phyloP scores from a whole-genome alignment of 64 coral and sea anemone genomes.

The Cladopsammia gracilis region DNA sequence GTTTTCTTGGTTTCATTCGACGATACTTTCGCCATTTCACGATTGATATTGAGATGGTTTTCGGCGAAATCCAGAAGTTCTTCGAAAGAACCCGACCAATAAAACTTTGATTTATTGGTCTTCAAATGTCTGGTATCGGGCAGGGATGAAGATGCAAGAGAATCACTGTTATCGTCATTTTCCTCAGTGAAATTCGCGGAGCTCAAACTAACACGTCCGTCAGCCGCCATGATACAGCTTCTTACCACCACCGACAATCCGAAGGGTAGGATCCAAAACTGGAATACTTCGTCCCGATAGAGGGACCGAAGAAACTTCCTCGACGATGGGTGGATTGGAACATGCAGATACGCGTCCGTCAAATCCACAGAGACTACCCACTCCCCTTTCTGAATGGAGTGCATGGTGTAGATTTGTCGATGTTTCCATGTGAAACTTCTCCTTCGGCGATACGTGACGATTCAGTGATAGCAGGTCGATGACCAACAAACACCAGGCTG shows the following conservation, averaged over 20 bases:
- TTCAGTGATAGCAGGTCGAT: slow-evolving; percentile 8
- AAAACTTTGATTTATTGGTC: too few species aligned
- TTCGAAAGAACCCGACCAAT: too few species aligned
- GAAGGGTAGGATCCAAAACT: neutral
- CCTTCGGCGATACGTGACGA: neutral
- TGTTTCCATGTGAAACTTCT: slow-evolving; percentile 19
- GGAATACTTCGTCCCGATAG: neutral
- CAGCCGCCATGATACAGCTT: too few species aligned
- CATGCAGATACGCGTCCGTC: neutral
- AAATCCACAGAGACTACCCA: neutral
- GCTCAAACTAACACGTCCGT: too few species aligned
- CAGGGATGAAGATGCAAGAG: too few species aligned
- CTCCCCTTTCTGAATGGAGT: slow-evolving; percentile 2
- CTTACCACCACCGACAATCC: neutral
- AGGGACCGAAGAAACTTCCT: slow-evolving; percentile 11
- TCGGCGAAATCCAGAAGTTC: too few species aligned
- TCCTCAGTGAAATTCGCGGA: too few species aligned
- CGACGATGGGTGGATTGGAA: neutral
- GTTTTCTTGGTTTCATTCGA: too few species aligned
- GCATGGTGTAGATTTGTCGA: neutral
- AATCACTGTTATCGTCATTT: too few species aligned
- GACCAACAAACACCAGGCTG: slow-evolving; percentile 14
- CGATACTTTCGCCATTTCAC: too few species aligned
- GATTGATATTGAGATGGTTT: too few species aligned
- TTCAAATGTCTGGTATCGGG: too few species aligned